A percentile compares a stretch with the other conserved stretches of the same genome.
Evolutionary conservation across 1,140 invertebrate species (phyloP).

Genomic region (Drosophila auraria): DNA sequence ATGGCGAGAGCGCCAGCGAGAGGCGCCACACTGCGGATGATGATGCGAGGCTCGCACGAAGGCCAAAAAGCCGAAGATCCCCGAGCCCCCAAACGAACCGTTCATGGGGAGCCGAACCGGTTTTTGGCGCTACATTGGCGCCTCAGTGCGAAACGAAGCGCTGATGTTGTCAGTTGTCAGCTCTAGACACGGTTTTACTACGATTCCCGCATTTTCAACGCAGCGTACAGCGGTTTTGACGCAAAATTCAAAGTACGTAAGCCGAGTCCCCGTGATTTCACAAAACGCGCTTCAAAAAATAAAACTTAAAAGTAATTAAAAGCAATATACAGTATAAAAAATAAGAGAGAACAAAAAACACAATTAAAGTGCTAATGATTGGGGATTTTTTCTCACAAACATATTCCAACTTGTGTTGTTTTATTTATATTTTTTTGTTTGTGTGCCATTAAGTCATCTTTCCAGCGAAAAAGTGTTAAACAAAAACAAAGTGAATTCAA

Average conservation of each 20-base stretch:
- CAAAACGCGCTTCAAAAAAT: conserved; percentile 28
- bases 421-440: conserved; percentile 42
- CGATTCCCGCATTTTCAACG: conserved; percentile 20
- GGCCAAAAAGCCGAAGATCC: conserved; percentile 34
- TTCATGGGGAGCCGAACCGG: conserved; percentile 40
- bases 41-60: conserved; percentile 30
- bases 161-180: conserved; percentile 61
- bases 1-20: neutral
- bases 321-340: neutral
- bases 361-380: conserved; percentile 67
- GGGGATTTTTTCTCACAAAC: conserved; percentile 43
- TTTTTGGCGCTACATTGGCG: conserved; percentile 59
- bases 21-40: conserved; percentile 44
- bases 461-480: conserved; percentile 47
- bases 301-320: neutral
- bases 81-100: conserved; percentile 12
- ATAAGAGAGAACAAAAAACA: conserved; percentile 16
- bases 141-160: conserved; percentile 72
- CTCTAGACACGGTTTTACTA: conserved; percentile 27
- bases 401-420: conserved; percentile 53
- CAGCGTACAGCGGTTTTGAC: conserved; percentile 37
- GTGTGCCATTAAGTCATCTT: conserved; percentile 72
- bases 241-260: conserved; percentile 49
- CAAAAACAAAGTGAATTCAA: conserved; percentile 41
- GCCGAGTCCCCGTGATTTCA: conserved; percentile 40